Evolutionary conservation across 1,140 invertebrate genomes (phyloP).

Genomic region (Magallana ariakensis): DNA sequence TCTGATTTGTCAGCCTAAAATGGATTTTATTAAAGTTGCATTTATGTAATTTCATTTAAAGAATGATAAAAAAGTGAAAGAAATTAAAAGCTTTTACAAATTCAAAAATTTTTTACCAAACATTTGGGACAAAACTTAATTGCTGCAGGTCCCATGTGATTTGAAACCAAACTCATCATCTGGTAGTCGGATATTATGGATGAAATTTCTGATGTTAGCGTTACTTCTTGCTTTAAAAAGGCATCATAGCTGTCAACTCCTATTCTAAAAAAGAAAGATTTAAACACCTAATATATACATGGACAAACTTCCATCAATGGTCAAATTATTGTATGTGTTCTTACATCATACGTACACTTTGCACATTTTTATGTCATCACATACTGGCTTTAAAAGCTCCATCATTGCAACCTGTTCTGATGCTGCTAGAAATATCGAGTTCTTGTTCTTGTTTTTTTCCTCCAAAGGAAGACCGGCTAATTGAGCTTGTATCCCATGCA

Average conservation of each 20-base stretch:
- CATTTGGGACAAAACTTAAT: constrained; percentile 50
- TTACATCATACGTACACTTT: constrained; percentile 44
- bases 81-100: too few species aligned
- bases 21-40: background rate
- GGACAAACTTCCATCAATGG: too few species aligned
- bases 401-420: constrained; percentile 32
- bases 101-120: constrained; percentile 16
- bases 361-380: constrained; percentile 38
- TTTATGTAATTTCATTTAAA: background rate
- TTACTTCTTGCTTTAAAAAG: constrained; percentile 3
- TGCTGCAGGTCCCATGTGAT: constrained; percentile 42
- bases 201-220: constrained; percentile 5
- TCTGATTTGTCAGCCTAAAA: constrained; percentile 43
- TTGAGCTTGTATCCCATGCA: constrained; percentile 45
- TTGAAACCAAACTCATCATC: constrained; percentile 46
- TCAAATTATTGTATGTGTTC: too few species aligned
- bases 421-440: constrained; percentile 14
- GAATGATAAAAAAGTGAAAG: too few species aligned
- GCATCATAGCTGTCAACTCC: constrained; percentile 42
- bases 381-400: constrained; percentile 7
- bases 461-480: constrained; percentile 37
- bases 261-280: constrained; percentile 42
- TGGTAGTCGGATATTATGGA: constrained; percentile 46
- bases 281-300: too few species aligned
- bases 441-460: constrained; percentile 10